These are phyloP conservation scores for Limenitis camilla DNA, from an alignment of 2,888 invertebrate genomes.

Conservation along the genomic window DNA sequence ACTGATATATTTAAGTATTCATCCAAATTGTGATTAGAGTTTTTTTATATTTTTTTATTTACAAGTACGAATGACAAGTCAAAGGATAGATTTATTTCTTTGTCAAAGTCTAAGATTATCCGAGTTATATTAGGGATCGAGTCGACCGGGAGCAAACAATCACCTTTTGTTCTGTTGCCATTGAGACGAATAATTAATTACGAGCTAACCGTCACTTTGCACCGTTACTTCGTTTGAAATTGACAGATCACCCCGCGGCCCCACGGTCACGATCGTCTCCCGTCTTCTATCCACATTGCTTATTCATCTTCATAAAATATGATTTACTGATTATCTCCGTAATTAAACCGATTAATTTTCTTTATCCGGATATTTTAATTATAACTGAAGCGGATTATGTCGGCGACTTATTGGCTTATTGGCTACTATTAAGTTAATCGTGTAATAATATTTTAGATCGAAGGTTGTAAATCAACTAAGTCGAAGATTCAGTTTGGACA, in stretches of 20 bases:
- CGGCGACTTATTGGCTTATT: neutral
- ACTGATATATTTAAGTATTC: too few relatives aligned
- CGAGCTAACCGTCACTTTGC: constrained; percentile 28
- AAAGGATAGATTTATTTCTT: neutral
- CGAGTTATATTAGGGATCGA: neutral
- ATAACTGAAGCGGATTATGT: constrained; percentile 5
- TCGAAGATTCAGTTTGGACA: too few relatives aligned
- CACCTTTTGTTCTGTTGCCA: constrained; percentile 58
- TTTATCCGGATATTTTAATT: constrained; percentile 17
- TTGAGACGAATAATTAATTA: constrained; percentile 69
- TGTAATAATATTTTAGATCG: neutral
- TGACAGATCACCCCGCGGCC: constrained; percentile 12
- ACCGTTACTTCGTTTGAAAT: constrained; percentile 21
- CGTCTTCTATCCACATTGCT: constrained; percentile 9
- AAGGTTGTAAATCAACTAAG: neutral
- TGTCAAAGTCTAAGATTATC: neutral
- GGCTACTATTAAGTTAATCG: neutral
- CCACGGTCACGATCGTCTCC: constrained; percentile 1
- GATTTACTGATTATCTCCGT: constrained; percentile 15
- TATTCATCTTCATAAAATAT: constrained; percentile 16
- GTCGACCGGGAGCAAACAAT: constrained; percentile 36
- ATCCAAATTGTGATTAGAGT: too few relatives aligned
- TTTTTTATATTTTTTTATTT: too few relatives aligned
- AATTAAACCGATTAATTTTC: constrained; percentile 18
- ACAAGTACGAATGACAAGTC: neutral